Percentiles rank a stretch among this genome's conserved stretches.
phyloP scores from a whole-genome alignment of 2,113 vertebrate species.

The Chaetorhynchus papuensis region DNA sequence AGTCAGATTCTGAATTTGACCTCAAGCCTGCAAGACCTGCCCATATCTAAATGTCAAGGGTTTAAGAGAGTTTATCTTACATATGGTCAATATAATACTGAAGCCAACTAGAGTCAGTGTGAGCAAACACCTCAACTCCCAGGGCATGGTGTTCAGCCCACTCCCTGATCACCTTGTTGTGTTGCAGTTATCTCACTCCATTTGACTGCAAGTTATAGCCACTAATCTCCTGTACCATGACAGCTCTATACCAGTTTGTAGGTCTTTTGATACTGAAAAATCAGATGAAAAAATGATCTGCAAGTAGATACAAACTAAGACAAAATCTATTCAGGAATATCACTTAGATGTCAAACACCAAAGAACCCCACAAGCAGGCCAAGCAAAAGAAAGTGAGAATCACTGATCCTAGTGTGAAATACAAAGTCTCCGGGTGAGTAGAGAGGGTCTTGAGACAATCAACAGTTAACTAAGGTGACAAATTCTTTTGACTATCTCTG shows the following conservation, averaged over 20 bases:
- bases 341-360: not conserved
- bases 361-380: not conserved
- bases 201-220: not conserved
- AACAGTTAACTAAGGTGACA: not conserved
- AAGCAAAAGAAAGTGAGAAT: not conserved
- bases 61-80: not conserved
- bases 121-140: not conserved
- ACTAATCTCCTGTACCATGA: not conserved
- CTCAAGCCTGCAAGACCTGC: not conserved
- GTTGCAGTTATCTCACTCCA: not conserved
- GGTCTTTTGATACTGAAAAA: not conserved
- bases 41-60: not conserved
- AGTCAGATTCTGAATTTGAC: not conserved
- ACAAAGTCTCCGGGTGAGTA: not conserved
- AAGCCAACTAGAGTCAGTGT: not conserved
- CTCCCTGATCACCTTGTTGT: not conserved
- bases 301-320: not conserved
- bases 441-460: not conserved
- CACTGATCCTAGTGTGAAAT: not conserved
- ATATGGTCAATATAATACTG: not conserved
- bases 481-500: not conserved
- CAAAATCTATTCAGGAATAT: not conserved
- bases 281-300: not conserved
- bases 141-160: not conserved
- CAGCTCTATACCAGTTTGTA: not conserved